phyloP scores from a whole-genome alignment of 2,888 invertebrate genomes.

The Nomada flava region DNA sequence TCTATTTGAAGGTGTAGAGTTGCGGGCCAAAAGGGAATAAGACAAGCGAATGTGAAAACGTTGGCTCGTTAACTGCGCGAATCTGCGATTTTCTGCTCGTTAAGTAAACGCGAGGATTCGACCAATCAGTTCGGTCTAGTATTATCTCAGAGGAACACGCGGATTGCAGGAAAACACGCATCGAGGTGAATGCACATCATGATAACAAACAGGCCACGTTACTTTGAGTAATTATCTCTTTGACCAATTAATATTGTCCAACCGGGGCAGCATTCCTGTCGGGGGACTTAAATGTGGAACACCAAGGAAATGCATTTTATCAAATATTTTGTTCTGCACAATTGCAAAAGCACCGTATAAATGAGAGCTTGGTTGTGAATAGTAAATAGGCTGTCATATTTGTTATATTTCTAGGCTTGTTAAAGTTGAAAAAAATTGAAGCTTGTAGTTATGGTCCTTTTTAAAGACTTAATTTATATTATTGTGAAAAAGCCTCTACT shows the following conservation, averaged over 20 bases:
- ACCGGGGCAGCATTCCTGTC: neutral
- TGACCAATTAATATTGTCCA: constrained; percentile 60
- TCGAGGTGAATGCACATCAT: constrained; percentile 64
- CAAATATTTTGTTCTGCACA: no score
- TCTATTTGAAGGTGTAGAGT: neutral
- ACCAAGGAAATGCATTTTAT: no score
- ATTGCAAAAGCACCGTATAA: no score
- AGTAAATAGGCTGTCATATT: no score
- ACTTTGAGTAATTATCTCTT: constrained; percentile 57
- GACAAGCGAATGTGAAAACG: constrained; percentile 9
- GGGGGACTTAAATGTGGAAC: constrained; percentile 1
- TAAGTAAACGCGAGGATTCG: constrained; percentile 69
- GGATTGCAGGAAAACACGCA: constrained; percentile 66
- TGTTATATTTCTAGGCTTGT: no score
- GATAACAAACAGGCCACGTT: constrained; percentile 58
- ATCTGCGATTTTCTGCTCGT: constrained; percentile 69
- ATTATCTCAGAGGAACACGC: constrained; percentile 60
- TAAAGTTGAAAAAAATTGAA: no score
- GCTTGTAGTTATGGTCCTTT: no score
- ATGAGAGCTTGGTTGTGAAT: no score
- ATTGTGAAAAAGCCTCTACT: no score
- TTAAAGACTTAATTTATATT: no score
- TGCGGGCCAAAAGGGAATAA: neutral
- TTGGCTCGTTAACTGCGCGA: constrained; percentile 53
- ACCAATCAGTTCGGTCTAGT: constrained; percentile 51